Conservation (phyloP, 35 echinoderm and acorn worm species). For the Holothuria glaberrima region DNA sequence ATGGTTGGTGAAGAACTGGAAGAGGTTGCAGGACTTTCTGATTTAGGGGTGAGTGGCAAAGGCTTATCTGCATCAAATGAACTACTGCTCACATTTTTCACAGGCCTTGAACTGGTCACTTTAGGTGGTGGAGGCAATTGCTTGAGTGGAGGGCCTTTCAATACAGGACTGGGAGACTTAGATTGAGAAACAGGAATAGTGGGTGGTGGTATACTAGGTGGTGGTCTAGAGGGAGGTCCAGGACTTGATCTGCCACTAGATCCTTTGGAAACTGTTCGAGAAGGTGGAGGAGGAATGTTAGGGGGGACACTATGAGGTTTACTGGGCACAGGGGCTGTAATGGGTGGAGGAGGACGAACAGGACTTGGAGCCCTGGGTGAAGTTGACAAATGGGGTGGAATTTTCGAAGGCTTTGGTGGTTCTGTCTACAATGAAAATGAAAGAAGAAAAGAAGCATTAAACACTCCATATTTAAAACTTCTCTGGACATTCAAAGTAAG, state of each 20-base stretch:
- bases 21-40: slow-evolving; percentile 4
- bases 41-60: not conserved
- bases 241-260: slow-evolving; percentile 4
- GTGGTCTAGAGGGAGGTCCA: slow-evolving; percentile 22
- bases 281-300: not conserved
- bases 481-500: no score
- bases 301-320: not conserved
- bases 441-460: no score
- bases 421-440: no score
- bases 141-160: slow-evolving; percentile 1
- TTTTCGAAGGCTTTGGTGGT: not conserved
- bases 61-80: slow-evolving; percentile 35
- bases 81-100: not conserved
- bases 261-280: slow-evolving; percentile 19
- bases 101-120: not conserved
- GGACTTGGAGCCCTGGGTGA: slow-evolving; percentile 37
- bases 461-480: no score
- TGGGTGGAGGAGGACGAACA: not conserved
- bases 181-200: not conserved
- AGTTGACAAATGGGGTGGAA: not conserved
- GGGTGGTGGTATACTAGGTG: not conserved
- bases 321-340: not conserved
- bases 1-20: slow-evolving; percentile 17
- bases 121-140: slow-evolving; percentile 7
- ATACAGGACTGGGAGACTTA: not conserved